Conservation (phyloP, 2,797 vertebrate species). For the Pantherophis alleghaniensis region DNA sequence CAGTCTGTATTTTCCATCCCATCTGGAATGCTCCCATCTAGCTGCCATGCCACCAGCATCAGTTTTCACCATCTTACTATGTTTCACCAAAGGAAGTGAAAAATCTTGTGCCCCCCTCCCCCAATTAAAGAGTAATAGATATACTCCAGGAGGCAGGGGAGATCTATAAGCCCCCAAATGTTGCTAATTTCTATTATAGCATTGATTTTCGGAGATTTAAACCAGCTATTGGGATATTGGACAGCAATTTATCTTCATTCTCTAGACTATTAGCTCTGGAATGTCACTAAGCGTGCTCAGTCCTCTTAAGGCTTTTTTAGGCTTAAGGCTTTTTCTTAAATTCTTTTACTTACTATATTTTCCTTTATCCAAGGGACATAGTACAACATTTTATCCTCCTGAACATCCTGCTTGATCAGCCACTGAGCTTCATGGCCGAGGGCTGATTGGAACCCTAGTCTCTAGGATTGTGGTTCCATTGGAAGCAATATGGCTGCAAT, state of each 20-base stretch:
- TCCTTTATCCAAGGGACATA: neutral
- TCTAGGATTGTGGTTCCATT: neutral
- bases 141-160: too few relatives aligned
- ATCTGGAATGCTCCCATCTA: neutral
- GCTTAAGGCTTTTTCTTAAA: too few relatives aligned
- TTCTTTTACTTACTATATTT: neutral
- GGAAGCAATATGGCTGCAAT: neutral
- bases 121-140: neutral
- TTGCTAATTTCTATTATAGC: neutral
- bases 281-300: neutral
- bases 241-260: neutral
- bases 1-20: neutral
- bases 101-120: neutral
- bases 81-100: neutral
- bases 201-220: neutral
- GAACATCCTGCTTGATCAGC: neutral
- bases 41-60: neutral
- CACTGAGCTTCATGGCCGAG: neutral
- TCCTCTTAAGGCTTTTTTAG: neutral
- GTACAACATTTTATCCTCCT: neutral
- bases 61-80: neutral
- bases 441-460: neutral
- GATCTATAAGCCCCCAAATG: neutral
- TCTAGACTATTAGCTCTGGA: neutral
- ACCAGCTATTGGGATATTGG: neutral